Base-by-base conservation (phyloP, 2,888 invertebrate species). In the Muscina levida region DNA sequence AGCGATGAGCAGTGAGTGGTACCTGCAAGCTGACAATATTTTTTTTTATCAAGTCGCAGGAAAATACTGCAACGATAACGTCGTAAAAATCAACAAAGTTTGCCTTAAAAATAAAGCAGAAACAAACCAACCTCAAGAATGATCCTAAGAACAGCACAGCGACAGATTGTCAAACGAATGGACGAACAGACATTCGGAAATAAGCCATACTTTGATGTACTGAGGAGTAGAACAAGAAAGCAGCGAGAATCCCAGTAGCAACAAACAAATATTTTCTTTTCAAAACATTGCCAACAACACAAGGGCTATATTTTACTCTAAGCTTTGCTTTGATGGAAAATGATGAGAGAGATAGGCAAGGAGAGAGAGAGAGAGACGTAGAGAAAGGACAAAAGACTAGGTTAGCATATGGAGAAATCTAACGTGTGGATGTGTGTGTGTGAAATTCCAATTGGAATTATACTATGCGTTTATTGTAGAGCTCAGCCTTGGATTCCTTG, bases 171-270 rank as follows among this genome's bases (percentile, higher is more conserved):
- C 31, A 31, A 19, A 42, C 5, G 62, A 22, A 42, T 39, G 3
- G 13, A 62, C 13, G 13, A 8, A 31, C 31, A 31, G 3, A 31
- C 31, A 31, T 31, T 5, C 13, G 57, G 15, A 57, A n/a, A 39
- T 8, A 37, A 31, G 17, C 37, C 37, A 3, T 31, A 31, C 8
- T 26, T 13, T 37, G 31, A 1, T 31, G n/a, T 22, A 42, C 22
- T 24, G 13, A 62, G 8, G 42, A 59, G 39, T 19, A 39, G 17
- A 57, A 66, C 17, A 78, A 70, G 56, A 48, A 66, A 84, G 84
- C 84, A 83, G 85, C 84, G 84, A 86, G 85, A 87, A 88, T 87
- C 87, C 86, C 88, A 88, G 87, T 87, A 87, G 88, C 88, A 84
- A 22, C 51, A 72, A 72, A 72, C 74, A 81, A 51, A 67, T 62